phyloP scores from a whole-genome alignment of 2,888 invertebrate genomes.

The Rugalucina vietnamica region DNA sequence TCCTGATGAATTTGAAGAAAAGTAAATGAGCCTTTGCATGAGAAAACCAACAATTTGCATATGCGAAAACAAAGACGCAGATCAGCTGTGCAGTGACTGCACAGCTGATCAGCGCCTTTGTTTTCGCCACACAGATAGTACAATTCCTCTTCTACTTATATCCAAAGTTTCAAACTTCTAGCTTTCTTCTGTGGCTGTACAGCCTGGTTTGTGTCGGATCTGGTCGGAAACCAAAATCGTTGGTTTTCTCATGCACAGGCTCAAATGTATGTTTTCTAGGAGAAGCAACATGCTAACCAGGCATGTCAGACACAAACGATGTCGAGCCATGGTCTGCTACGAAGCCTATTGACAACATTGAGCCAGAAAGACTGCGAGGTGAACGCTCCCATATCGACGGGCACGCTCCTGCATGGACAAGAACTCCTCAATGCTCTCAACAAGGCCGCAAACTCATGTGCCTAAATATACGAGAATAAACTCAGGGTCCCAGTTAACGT shows the following conservation, averaged over 20 bases:
- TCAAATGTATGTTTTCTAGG: background rate
- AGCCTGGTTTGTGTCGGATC: background rate
- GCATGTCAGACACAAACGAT: background rate
- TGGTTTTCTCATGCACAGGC: background rate
- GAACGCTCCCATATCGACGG: slow-evolving; percentile 65
- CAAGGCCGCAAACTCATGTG: slow-evolving; percentile 31
- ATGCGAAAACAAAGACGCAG: too few species aligned
- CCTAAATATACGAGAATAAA: slow-evolving; percentile 11
- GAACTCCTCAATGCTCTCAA: slow-evolving; percentile 72
- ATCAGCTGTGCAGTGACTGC: too few species aligned
- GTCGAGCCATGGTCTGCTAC: slow-evolving; percentile 30
- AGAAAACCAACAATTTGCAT: too few species aligned
- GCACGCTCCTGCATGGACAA: slow-evolving; percentile 67
- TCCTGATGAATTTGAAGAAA: too few species aligned
- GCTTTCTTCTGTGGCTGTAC: background rate
- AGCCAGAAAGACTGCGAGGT: slow-evolving; percentile 74
- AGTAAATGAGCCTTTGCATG: too few species aligned
- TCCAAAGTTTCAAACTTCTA: background rate
- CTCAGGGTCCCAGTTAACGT: background rate
- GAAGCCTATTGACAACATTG: slow-evolving; percentile 57
- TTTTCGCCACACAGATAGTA: background rate
- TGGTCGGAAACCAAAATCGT: background rate
- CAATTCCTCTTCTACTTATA: background rate
- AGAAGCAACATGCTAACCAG: background rate
- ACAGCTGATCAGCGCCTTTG: too few species aligned